Conservation (phyloP, 92 coral and sea anemone species). For the Isaurus tuberculatus region DNA sequence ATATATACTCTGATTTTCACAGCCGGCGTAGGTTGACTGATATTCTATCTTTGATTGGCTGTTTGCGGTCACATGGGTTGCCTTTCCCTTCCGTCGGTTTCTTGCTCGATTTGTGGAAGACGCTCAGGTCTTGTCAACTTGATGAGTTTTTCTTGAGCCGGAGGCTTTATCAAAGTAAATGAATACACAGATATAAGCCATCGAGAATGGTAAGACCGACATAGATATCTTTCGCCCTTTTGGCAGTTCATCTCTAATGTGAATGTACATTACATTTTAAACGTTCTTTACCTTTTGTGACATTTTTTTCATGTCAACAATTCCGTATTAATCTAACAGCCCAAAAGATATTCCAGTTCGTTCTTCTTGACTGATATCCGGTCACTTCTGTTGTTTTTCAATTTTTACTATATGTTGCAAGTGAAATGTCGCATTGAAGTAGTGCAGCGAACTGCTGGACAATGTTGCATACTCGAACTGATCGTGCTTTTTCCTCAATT, state of each 20-base stretch:
- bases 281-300: slow-evolving; percentile 50
- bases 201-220: slow-evolving; percentile 40
- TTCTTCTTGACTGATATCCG: slow-evolving; percentile 34
- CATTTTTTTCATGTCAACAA: slow-evolving; percentile 66
- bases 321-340: slow-evolving; percentile 34
- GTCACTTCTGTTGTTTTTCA: slow-evolving; percentile 2
- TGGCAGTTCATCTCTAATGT: slow-evolving; percentile 15
- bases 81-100: slow-evolving; percentile 89
- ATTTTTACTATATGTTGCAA: slow-evolving; percentile 16
- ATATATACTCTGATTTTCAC: slow-evolving; percentile 46
- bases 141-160: slow-evolving; percentile 62
- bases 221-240: slow-evolving; percentile 36
- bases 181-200: not conserved
- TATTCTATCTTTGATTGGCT: slow-evolving; percentile 75
- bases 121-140: slow-evolving; percentile 77
- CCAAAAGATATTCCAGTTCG: slow-evolving; percentile 41
- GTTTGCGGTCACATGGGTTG: slow-evolving; percentile 70
- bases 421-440: slow-evolving; percentile 24
- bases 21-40: slow-evolving; percentile 49
- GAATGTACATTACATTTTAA: slow-evolving; percentile 43
- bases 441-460: slow-evolving; percentile 26
- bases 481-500: slow-evolving; percentile 34
- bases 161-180: slow-evolving; percentile 48
- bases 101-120: slow-evolving; percentile 69
- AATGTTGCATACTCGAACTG: slow-evolving; percentile 24